Base-by-base conservation (phyloP, 2,888 invertebrate genomes). In the Antheraea yamamai region DNA sequence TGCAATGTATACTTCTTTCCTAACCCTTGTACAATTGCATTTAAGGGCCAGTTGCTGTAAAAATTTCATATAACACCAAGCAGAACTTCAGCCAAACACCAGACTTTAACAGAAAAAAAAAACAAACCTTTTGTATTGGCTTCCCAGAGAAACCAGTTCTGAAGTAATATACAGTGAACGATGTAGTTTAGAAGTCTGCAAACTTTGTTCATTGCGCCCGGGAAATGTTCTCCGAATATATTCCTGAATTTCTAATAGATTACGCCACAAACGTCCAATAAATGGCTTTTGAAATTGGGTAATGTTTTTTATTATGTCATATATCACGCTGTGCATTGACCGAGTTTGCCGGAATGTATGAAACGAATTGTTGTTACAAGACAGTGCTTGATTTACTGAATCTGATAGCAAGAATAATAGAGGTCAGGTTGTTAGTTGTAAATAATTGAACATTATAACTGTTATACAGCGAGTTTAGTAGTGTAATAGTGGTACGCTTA, bases 181-280 rank as follows among this genome's bases (percentile, higher is more conserved):
- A 30, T 66, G 64, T 66, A 66, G 64, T 30, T 30, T 66, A 66
- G 64, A 30, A 30, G 30, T 26, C 30, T 66, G 64, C 14, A 30
- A 66, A 66, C 64, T 66, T 66, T 66, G 64, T 66, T 66, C 64
- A 66, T 66, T 66, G 64, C 64, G 26, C 64, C 16, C 64, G 64
- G 64, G 30, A 66, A 66, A 66, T 26, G 64, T 66, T 66, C 26
- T 30, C 30, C 30, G 26, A 4, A 66, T 66, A 66, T 66, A 66
- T 66, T 30, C 18, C 26, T 14, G 26, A 66, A 66, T 66, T 30
- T 66, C 64, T 66, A 30, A 66, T 30, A 66, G 30, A 30, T 66
- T 66, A 66, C 64, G 30, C 30, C 64, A 30, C 64, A 30, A 66
- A 16, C 26, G 64, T 66, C 64, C 64, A 66, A 30, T 66, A 66